Percentiles rank a stretch among this genome's conserved stretches.
These are phyloP conservation scores for Anguilla marmorata DNA, from an alignment of 2,797 vertebrate species.

Conservation along the genomic window DNA sequence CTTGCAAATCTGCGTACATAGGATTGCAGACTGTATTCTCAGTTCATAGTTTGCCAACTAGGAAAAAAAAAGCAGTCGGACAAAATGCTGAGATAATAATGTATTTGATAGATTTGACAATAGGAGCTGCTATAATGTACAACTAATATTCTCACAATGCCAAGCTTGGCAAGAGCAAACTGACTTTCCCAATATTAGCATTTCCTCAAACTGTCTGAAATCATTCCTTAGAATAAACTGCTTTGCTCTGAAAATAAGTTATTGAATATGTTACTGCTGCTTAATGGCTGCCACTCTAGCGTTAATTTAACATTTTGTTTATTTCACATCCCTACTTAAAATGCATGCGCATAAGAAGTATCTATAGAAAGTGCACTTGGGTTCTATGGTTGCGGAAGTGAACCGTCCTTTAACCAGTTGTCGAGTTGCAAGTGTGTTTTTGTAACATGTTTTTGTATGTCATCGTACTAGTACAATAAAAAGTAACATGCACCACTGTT, in stretches of 20 bases:
- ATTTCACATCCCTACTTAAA: constrained; percentile 28
- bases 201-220: constrained; percentile 13
- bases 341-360: constrained; percentile 26
- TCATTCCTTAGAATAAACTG: constrained; percentile 36
- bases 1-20: neutral
- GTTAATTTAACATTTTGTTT: constrained; percentile 4
- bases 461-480: constrained; percentile 38
- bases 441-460: constrained; percentile 31
- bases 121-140: neutral
- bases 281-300: neutral
- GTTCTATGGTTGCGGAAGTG: constrained; percentile 28
- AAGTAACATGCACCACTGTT: constrained; percentile 25
- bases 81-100: neutral
- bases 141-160: neutral
- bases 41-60: neutral
- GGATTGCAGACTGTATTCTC: neutral
- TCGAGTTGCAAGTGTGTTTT: constrained; percentile 35
- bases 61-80: neutral
- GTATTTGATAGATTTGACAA: neutral
- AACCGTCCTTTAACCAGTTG: constrained; percentile 33
- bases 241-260: neutral
- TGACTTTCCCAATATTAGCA: neutral
- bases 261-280: neutral
- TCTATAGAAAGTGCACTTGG: constrained; percentile 11
- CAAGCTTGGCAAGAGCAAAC: neutral